Base-by-base conservation (phyloP, 2,888 invertebrate genomes). In the Aradus depressus region DNA sequence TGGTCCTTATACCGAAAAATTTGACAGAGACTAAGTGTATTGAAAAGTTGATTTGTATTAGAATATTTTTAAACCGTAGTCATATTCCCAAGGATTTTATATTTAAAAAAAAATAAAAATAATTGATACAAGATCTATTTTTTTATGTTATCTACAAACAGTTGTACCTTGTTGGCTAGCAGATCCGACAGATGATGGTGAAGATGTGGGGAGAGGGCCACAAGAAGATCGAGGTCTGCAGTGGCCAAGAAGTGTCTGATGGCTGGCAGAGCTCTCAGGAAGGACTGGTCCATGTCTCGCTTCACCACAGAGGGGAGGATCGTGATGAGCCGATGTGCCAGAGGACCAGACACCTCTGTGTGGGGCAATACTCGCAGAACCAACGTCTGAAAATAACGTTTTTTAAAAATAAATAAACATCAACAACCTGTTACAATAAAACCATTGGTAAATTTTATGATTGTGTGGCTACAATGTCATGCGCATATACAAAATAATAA, bases 311-410 rank as follows among this genome's bases (percentile, higher is more conserved):
- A 12, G 1, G 56, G 54, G 5, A 59, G 50, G 6, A 57, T 26
- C 6, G 49, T 16, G 32, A 57, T 50, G 23, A 59, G 31, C 18
- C 44, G 23, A 14, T 53, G 54, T 4, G 53, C 53, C 34, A 59
- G 45, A 5, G 50, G 44, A 8, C 42, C 51, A 18, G 57, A 53
- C 5, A 56, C 50, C 6, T 54, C 52, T 4, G 50, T 53, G 39
- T 53, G 54, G 10, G 57, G 50, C 35, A 85, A 69, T 62, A 85
- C 75, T 52, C 87, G 75, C 23, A 77, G 68, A 44, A 86, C 66
- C 51, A 87, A 66, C 64, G 74, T 74, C 83, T 85, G 65, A 25
- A 56, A 47, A 14, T n/a, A n/a, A n/a, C n/a, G n/a, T n/a, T n/a
- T n/a, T 31, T 10, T 12, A 31, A 8, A 31, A 31, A 10, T 31